Percentiles rank a stretch among this genome's conserved stretches.
Evolutionary conservation across 2,888 invertebrate species (phyloP).

Genomic region (Rapana venosa): DNA sequence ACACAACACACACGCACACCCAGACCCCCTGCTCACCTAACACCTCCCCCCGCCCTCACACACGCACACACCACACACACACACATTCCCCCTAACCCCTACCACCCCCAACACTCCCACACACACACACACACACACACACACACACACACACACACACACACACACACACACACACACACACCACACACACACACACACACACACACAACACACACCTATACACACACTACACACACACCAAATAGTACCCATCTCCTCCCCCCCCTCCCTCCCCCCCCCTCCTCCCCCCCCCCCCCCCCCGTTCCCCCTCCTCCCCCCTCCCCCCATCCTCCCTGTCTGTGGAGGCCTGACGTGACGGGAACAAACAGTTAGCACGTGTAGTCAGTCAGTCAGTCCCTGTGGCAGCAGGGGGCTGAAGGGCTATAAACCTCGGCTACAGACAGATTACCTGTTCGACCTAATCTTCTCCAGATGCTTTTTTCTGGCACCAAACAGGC

Average conservation of each 20-base stretch:
- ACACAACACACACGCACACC: neutral
- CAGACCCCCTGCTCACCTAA: neutral
- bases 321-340: neutral
- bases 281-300: neutral
- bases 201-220: neutral
- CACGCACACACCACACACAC: neutral
- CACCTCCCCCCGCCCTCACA: neutral
- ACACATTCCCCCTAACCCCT: neutral
- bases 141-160: neutral
- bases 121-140: conserved; percentile 13
- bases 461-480: too few species aligned
- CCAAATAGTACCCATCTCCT: neutral
- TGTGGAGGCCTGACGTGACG: neutral
- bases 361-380: too few species aligned
- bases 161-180: neutral
- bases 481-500: too few species aligned
- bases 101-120: neutral
- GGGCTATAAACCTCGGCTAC: too few species aligned
- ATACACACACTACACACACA: neutral
- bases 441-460: too few species aligned
- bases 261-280: neutral
- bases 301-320: neutral
- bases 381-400: too few species aligned
- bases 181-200: conserved; percentile 18
- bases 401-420: too few species aligned